Evolutionary conservation across 2,797 vertebrate genomes (phyloP), one percentile per base, ranked within the genome.

Genomic region (Myripristis murdjan): DNA sequence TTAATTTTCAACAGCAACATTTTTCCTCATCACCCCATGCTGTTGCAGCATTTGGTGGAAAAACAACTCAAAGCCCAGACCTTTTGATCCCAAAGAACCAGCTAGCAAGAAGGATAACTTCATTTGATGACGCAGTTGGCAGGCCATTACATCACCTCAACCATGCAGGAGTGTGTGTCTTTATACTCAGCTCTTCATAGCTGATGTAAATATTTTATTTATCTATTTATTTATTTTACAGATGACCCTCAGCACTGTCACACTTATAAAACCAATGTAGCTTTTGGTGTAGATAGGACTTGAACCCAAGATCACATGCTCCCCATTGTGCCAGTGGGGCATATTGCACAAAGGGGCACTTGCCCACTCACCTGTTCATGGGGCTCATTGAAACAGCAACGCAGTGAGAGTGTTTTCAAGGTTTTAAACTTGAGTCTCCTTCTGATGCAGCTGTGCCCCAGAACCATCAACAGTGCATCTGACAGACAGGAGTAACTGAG

Each of bases 401-500:
- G 85, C 81, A 96, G 90, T 49, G 92, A 92, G 24, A 95, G 73
- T 22, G 66, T 89, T 64, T 82, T 41, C 41, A 94, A 83, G 31
- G 84, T 81, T 14, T 22, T 14, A 11, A 35, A 9, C 11, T 22
- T 11, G 39, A 5, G 24, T 6, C 56, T 20, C 37, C 56, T 12
- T 22, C 2, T 22, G 20, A 3, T 23, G 0, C 64, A 90, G 55
- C 74, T 83, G 49, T 91, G 83, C 5, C 44, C 48, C 72, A 95
- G 59, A n/a, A 73, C 82, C 18, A 82, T 70, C 0, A 95, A 91
- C 70, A 95, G 80, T 60, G 94, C 89, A 1, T 95, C 89, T 0
- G 93, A 95, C 72, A 95, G 46, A 22, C 92, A 94, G 58, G 89
- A 93, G 73, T 94, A 95, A 83, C 89, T 94, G 47, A 94, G 85